Percentiles rank a stretch among this genome's conserved stretches.
phyloP scores from a whole-genome alignment of 2,888 invertebrate species.

The Orchesellides sinensis region DNA sequence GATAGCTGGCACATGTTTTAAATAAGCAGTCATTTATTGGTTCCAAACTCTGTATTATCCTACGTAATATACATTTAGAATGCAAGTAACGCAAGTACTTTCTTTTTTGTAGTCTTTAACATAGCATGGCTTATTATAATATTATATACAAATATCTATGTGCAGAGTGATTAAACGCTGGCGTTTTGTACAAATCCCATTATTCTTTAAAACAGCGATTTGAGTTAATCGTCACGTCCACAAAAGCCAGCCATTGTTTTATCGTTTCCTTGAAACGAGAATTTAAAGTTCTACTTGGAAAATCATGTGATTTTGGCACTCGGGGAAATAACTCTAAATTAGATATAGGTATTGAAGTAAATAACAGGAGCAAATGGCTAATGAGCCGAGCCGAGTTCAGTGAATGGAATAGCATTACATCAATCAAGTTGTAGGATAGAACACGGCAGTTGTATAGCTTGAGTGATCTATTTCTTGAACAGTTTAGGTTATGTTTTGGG shows the following conservation, averaged over 20 bases:
- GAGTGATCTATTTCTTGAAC: background rate
- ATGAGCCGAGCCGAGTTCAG: background rate
- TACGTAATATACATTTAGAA: no score
- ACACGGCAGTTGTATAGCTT: conserved; percentile 13
- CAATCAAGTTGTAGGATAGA: background rate
- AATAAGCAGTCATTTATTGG: no score
- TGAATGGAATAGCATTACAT: background rate
- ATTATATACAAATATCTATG: background rate
- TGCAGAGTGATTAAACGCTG: background rate
- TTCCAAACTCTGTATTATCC: no score
- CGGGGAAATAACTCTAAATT: background rate
- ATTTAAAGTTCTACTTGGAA: background rate
- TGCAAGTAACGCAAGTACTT: no score
- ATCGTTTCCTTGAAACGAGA: background rate
- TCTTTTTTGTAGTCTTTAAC: no score
- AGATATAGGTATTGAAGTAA: background rate
- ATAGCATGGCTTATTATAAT: background rate
- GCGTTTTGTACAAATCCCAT: background rate
- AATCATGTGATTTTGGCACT: background rate
- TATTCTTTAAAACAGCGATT: background rate
- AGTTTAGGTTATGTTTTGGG: background rate
- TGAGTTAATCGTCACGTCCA: background rate
- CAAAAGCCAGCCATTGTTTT: background rate
- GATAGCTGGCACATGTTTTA: no score
- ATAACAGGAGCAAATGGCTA: background rate